Percentiles rank a stretch among this genome's conserved stretches.
These are phyloP conservation scores for Cyanoramphus novaezelandiae DNA, from an alignment of 2,113 vertebrate genomes.

Conservation along the genomic window DNA sequence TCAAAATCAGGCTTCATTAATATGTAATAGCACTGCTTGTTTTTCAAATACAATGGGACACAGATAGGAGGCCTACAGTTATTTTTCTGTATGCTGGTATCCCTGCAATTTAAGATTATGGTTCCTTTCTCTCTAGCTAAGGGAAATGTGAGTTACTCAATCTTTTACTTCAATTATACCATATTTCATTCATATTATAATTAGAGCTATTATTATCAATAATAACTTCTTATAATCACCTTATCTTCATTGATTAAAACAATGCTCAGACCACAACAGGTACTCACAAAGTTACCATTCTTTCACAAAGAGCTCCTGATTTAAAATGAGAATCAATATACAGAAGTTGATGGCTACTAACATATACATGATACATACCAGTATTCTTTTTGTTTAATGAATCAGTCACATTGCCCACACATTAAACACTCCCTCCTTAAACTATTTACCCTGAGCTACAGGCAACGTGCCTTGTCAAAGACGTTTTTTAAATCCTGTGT, in stretches of 20 bases:
- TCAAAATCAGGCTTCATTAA: constrained; percentile 4
- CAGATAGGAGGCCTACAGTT: neutral
- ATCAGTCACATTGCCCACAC: neutral
- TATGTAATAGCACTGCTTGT: neutral
- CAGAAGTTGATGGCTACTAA: neutral
- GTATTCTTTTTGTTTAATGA: neutral
- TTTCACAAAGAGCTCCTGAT: neutral
- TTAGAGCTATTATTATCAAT: neutral
- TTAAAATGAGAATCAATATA: neutral
- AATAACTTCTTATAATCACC: neutral
- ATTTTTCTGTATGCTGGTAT: neutral
- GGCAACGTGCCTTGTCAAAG: accelerated
- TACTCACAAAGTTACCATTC: neutral
- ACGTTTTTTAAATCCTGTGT: neutral
- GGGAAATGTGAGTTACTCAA: neutral
- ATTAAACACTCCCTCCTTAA: neutral
- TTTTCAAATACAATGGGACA: neutral
- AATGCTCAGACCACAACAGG: neutral
- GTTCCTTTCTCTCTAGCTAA: neutral
- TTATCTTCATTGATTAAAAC: neutral
- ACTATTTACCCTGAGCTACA: neutral
- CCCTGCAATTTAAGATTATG: neutral
- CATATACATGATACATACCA: neutral
- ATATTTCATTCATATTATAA: neutral
- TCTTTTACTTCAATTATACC: neutral